Evolutionary conservation across 2,888 invertebrate species (phyloP).

Genomic region (Psococerastis gibbosa): DNA sequence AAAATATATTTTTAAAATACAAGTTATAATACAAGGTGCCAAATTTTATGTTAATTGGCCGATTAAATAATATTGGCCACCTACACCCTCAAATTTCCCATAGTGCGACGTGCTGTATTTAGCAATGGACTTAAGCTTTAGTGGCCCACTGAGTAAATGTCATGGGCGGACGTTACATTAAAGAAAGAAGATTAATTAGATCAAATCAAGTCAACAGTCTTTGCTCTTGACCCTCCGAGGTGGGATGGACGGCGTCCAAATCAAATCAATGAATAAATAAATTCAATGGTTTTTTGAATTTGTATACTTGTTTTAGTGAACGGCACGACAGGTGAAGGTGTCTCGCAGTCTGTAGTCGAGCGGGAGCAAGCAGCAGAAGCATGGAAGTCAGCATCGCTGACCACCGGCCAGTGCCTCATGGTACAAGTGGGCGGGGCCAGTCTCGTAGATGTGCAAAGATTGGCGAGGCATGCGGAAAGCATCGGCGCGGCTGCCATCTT

Average conservation of each 20-base stretch:
- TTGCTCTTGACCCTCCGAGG: neutral
- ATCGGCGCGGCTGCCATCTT: conserved; percentile 46
- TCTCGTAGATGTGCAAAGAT: conserved; percentile 43
- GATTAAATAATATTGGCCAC: too few species aligned
- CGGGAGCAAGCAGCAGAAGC: conserved; percentile 43
- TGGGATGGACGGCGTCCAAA: too few species aligned
- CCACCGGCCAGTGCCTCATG: conserved; percentile 40
- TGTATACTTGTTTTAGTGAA: conserved; percentile 36
- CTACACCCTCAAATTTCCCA: too few species aligned
- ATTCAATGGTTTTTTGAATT: neutral
- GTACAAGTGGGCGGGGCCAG: conserved; percentile 53
- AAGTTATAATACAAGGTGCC: too few species aligned
- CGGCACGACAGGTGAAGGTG: conserved; percentile 63
- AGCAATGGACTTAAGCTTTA: too few species aligned
- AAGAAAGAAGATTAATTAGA: too few species aligned
- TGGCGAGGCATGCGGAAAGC: conserved; percentile 47
- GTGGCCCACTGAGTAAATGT: too few species aligned
- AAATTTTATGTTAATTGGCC: too few species aligned
- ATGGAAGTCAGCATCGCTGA: conserved; percentile 38
- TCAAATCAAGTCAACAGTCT: neutral
- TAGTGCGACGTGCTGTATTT: too few species aligned
- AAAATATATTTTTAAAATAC: too few species aligned
- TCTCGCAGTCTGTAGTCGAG: conserved; percentile 42
- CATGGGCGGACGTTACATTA: too few species aligned
- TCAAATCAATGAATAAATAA: neutral